Percentiles rank a stretch among this genome's conserved stretches.
These are phyloP conservation scores for Podotricha telesiphe DNA, from an alignment of 2,888 invertebrate genomes.

Conservation along the genomic window DNA sequence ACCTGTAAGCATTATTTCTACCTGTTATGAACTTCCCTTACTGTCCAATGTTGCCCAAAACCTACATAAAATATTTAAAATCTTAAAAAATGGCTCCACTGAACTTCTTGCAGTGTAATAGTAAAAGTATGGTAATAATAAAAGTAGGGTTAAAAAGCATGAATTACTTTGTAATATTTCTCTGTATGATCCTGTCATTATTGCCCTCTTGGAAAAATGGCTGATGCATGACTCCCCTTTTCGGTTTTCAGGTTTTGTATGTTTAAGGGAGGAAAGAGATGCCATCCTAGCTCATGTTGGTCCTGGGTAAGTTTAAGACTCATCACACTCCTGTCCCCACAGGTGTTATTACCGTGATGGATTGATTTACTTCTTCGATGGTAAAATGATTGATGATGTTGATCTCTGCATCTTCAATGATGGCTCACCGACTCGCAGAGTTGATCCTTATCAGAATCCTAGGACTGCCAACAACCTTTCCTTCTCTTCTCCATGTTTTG, in stretches of 20 bases:
- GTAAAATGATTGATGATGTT: slow-evolving; percentile 30
- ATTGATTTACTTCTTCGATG: slow-evolving; percentile 7
- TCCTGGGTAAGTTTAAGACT: slow-evolving; percentile 34
- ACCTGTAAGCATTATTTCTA: no score
- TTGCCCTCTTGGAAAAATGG: background rate
- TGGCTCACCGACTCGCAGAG: slow-evolving; percentile 12
- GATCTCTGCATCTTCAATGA: slow-evolving; percentile 29
- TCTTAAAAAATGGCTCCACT: slow-evolving; percentile 18
- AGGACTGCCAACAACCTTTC: background rate
- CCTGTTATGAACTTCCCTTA: slow-evolving; percentile 10
- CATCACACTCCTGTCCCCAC: slow-evolving; percentile 33
- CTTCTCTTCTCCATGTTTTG: slow-evolving; percentile 36
- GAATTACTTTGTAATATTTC: background rate
- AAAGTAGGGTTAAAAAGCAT: slow-evolving; percentile 12
- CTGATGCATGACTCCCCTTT: background rate
- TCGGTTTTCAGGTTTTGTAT: background rate
- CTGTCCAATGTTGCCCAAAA: slow-evolving; percentile 19
- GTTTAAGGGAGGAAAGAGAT: background rate
- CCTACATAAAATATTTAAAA: background rate
- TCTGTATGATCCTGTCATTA: background rate
- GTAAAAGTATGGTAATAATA: background rate
- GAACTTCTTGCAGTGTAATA: slow-evolving; percentile 15
- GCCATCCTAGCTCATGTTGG: slow-evolving; percentile 26
- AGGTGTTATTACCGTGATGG: slow-evolving; percentile 24
- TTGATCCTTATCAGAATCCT: slow-evolving; percentile 27